Base-by-base conservation (phyloP, 2,797 vertebrate species). In the Melanotaenia parkinsoni region DNA sequence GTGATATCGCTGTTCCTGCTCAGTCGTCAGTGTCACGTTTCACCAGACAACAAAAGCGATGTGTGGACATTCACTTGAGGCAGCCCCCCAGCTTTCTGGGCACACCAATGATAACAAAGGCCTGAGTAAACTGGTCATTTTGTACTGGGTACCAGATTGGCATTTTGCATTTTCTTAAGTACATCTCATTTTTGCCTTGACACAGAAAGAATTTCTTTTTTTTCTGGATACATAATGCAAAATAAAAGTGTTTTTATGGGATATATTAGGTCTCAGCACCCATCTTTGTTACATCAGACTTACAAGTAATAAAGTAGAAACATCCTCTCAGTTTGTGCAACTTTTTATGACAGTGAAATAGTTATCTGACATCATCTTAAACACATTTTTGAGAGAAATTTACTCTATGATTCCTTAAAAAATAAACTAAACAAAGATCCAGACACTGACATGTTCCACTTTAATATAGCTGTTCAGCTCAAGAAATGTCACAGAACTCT, bases 21-120 rank as follows among this genome's bases (percentile, higher is more conserved):
- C 80, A 76, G 73, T 78, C 85, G 78, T 77, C 58, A 64, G 81
- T 81, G 79, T 90, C 88, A 80, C 82, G 73, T 87, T 83, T 86
- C 89, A 83, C 53, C 38, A 20, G 53, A 69, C 79, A 76, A 89
- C 84, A 89, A 84, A 84, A 74, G 77, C 37, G 35, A 63, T 60
- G 50, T 12, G 68, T 74, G 74, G 83, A 84, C 82, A 65, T 83
- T 80, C 73, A 70, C 70, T 80, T 26, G 51, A 86, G 72, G 76
- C 63, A 51, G 43, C 67, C 30, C 61, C 66, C 59, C 37, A 18
- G 56, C 72, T 79, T 68, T 59, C 66, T 56, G 72, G 45, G 74
- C 51, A 65, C 70, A 5, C 30, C 8, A 7, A 24, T 32, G 74
- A 84, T 67, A 89, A 88, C 80, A 86, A 68, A 79, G 74, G 76